These are phyloP conservation scores for Crenuchus spilurus DNA, from an alignment of 2,797 vertebrate genomes.

Conservation along the genomic window DNA sequence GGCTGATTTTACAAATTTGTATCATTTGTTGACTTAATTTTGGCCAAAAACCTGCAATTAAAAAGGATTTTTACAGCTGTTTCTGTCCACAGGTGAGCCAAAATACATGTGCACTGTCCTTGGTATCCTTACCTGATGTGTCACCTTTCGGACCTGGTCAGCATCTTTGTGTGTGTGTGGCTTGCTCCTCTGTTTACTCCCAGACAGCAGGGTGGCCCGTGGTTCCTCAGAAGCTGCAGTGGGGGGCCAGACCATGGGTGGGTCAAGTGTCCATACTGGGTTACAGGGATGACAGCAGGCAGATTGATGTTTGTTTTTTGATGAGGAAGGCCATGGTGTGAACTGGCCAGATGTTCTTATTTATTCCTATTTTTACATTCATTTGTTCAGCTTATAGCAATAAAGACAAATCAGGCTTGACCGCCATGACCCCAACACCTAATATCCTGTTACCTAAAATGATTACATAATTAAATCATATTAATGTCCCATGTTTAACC, in stretches of 20 bases:
- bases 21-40: too few relatives aligned
- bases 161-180: not conserved
- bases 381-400: slow-evolving; percentile 14
- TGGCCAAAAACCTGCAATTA: too few relatives aligned
- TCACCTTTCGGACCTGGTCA: not conserved
- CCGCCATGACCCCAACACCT: slow-evolving; percentile 15
- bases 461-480: slow-evolving; percentile 11
- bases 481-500: not conserved
- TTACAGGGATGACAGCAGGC: slow-evolving; percentile 42
- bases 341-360: slow-evolving; percentile 18
- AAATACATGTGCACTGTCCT: not conserved
- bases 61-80: too few relatives aligned
- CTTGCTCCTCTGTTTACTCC: slow-evolving; percentile 45
- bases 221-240: slow-evolving; percentile 12
- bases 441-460: slow-evolving; percentile 22
- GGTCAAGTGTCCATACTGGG: slow-evolving; percentile 48
- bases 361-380: not conserved
- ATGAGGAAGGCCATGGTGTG: slow-evolving; percentile 11
- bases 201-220: slow-evolving; percentile 30
- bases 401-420: slow-evolving; percentile 3
- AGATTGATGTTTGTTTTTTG: slow-evolving; percentile 36
- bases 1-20: too few relatives aligned
- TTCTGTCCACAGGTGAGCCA: not conserved
- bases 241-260: slow-evolving; percentile 16
- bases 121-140: slow-evolving; percentile 3